phyloP scores from a whole-genome alignment of 1,140 invertebrate genomes.

The Sweltsa coloradensis region DNA sequence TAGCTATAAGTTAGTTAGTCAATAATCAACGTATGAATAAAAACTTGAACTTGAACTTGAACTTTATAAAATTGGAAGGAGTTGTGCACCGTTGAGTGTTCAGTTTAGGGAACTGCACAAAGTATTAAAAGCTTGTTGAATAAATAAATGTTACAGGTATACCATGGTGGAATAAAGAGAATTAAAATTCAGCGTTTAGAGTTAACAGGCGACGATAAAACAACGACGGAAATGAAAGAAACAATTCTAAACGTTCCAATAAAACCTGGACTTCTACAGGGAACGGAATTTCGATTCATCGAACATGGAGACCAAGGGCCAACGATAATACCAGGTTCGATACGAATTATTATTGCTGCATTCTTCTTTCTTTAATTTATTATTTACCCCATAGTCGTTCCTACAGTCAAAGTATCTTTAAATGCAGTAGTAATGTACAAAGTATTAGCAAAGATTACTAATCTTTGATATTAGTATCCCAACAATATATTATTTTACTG shows the following conservation, averaged over 20 bases:
- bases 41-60: neutral
- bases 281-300: conserved; percentile 51
- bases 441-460: too few relatives aligned
- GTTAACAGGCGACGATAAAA: conserved; percentile 46
- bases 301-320: conserved; percentile 74
- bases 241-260: conserved; percentile 69
- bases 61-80: neutral
- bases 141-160: conserved; percentile 29
- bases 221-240: conserved; percentile 46
- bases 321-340: conserved; percentile 55
- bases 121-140: neutral
- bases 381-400: too few relatives aligned
- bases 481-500: too few relatives aligned
- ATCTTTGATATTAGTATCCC: too few relatives aligned
- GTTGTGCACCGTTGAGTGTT: neutral
- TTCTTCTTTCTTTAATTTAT: too few relatives aligned
- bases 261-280: conserved; percentile 56
- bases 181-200: conserved; percentile 70
- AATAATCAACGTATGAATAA: too few relatives aligned
- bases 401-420: too few relatives aligned
- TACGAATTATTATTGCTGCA: too few relatives aligned
- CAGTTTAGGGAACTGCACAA: neutral
- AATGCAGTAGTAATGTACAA: too few relatives aligned
- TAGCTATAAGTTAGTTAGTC: neutral
- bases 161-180: conserved; percentile 66